Conservation (phyloP, 2,113 vertebrate species). For the Microcebus murinus region DNA sequence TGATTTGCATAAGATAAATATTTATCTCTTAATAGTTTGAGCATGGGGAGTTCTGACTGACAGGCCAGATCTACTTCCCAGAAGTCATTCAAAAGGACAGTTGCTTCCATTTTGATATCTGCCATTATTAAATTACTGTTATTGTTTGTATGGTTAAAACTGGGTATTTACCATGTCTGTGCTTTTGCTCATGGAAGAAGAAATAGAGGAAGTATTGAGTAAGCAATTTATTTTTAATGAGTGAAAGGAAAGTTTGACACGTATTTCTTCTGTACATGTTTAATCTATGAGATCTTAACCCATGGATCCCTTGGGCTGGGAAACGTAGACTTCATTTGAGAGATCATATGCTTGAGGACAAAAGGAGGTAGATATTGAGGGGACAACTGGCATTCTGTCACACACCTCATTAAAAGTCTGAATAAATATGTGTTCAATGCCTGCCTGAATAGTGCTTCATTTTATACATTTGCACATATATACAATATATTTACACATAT, state of each 20-base stretch:
- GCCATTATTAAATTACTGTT: background rate
- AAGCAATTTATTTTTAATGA: background rate
- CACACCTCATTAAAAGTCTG: background rate
- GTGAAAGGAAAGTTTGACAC: background rate
- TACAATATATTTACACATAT: background rate
- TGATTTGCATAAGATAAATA: background rate
- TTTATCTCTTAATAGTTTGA: background rate
- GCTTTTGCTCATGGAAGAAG: background rate
- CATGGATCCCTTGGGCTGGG: background rate
- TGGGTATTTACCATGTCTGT: fast-evolving
- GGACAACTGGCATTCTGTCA: background rate
- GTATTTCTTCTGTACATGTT: background rate
- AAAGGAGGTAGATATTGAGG: background rate
- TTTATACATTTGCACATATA: background rate
- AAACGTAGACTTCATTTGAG: background rate
- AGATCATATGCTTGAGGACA: background rate
- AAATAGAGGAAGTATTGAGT: background rate
- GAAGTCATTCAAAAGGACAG: background rate
- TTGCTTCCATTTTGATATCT: background rate
- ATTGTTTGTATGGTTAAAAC: background rate
- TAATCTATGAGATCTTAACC: background rate
- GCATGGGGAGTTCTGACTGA: background rate
- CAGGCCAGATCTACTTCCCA: background rate
- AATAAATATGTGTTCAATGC: background rate
- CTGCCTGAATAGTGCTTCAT: background rate